phyloP scores from a whole-genome alignment of 2,113 vertebrate genomes.

The Odontophorus gujanensis region DNA sequence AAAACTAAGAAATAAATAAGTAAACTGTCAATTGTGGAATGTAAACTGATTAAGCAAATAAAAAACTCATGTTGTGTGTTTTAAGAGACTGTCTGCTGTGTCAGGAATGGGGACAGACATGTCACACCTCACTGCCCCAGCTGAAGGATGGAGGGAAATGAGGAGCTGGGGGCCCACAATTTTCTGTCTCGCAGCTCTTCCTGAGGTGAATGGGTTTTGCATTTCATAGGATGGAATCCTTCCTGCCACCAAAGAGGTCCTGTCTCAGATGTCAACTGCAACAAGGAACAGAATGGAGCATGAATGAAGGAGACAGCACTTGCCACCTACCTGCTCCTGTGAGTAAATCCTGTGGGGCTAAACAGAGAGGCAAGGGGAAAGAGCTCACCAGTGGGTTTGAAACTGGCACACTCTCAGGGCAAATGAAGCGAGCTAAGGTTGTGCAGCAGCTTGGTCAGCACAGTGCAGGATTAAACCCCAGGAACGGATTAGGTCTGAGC shows the following conservation, averaged over 20 bases:
- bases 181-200: neutral
- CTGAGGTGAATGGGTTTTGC: neutral
- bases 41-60: constrained; percentile 87
- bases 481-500: neutral
- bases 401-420: neutral
- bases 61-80: constrained; percentile 84
- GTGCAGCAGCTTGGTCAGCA: neutral
- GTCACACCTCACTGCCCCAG: neutral
- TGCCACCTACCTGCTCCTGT: neutral
- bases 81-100: constrained; percentile 70
- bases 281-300: neutral
- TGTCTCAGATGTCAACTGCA: neutral
- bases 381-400: neutral
- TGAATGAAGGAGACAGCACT: neutral
- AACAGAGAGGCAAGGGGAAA: neutral
- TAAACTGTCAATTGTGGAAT: constrained; percentile 86
- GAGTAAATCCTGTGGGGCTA: accelerated
- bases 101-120: neutral
- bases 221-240: neutral
- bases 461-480: neutral
- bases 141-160: neutral
- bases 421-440: neutral
- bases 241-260: neutral
- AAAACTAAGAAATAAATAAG: constrained; percentile 77
- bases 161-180: neutral